phyloP scores from a whole-genome alignment of 2,113 vertebrate species.

The Oreochromis aureus region DNA sequence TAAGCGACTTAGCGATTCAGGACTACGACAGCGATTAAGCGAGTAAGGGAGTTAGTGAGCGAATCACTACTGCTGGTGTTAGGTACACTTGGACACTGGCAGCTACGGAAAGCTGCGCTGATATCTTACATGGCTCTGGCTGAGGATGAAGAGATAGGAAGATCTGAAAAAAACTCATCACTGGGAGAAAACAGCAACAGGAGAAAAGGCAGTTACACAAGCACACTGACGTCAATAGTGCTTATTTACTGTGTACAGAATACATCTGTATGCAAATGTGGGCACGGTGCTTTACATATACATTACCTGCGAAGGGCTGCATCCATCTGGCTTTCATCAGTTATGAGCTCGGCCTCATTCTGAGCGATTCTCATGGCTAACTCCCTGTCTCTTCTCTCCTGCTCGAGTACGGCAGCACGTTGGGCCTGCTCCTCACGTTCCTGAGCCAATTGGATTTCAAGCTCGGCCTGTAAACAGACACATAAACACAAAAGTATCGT shows the following conservation, averaged over 20 bases:
- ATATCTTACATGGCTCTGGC: conserved; percentile 66
- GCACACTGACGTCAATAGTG: not conserved
- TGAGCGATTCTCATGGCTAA: conserved; percentile 94
- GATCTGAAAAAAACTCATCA: conserved; percentile 42
- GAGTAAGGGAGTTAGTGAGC: not conserved
- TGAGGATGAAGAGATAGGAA: conserved; percentile 56
- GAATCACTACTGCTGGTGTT: not conserved
- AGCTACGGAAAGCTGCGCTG: not conserved
- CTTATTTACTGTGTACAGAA: not conserved
- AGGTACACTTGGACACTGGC: not conserved
- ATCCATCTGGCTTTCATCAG: conserved; percentile 83
- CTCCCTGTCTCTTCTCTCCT: conserved; percentile 91
- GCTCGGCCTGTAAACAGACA: conserved; percentile 77
- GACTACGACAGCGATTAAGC: not conserved
- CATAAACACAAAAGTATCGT: not conserved
- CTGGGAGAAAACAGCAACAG: conserved; percentile 62
- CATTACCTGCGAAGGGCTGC: conserved; percentile 84
- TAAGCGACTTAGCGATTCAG: conserved; percentile 7
- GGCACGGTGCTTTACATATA: not conserved
- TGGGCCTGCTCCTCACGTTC: conserved; percentile 87
- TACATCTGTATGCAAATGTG: not conserved
- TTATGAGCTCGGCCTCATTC: conserved; percentile 91
- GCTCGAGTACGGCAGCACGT: conserved; percentile 81
- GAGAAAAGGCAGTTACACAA: conserved; percentile 9
- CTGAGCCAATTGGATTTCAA: conserved; percentile 83